Evolutionary conservation across 2,113 vertebrate genomes (phyloP).

Genomic region (Onychostoma macrolepis): DNA sequence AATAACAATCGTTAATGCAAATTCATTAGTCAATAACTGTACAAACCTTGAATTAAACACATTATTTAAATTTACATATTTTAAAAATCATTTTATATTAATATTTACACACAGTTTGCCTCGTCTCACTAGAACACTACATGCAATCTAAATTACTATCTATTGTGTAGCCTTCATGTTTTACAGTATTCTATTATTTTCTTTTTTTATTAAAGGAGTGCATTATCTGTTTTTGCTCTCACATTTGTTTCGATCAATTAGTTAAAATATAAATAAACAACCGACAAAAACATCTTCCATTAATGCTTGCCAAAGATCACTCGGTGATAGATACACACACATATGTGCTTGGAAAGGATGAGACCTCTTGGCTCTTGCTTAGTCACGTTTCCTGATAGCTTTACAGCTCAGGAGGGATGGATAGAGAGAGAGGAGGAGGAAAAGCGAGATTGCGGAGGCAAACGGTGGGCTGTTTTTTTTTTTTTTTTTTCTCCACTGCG

Average conservation of each 20-base stretch:
- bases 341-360: constrained; percentile 31
- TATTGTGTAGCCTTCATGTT: not conserved
- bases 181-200: no score
- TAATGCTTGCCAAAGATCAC: constrained; percentile 29
- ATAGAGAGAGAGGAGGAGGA: not conserved
- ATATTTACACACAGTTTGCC: not conserved
- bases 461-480: not conserved
- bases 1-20: not conserved
- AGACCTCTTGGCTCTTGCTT: constrained; percentile 25
- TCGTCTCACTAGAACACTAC: not conserved
- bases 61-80: not conserved
- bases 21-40: not conserved
- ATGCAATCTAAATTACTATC: not conserved
- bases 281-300: not conserved
- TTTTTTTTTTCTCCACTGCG: constrained; percentile 30
- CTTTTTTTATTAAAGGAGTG: not conserved
- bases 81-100: no score
- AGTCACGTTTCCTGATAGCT: constrained; percentile 55
- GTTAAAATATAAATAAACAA: not conserved
- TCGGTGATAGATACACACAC: constrained; percentile 23
- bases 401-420: constrained; percentile 12
- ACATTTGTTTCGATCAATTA: not conserved
- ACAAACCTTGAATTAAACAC: not conserved
- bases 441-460: constrained; percentile 8
- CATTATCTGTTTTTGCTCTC: not conserved